Evolutionary conservation across 2,888 invertebrate genomes (phyloP), one percentile per base, ranked within the genome.

Genomic region (Polydrusus cervinus): DNA sequence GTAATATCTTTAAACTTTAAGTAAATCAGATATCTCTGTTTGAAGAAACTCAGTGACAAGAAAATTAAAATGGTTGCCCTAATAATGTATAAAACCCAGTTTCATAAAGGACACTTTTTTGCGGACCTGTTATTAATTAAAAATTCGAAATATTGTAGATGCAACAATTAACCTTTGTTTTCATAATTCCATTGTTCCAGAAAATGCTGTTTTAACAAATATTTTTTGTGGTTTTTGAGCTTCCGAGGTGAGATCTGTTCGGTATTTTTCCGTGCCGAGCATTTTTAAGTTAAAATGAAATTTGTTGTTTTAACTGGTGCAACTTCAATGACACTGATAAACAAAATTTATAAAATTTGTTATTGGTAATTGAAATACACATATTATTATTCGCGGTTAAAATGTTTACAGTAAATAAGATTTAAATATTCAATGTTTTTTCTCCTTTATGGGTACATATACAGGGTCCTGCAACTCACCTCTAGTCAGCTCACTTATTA

Each of bases 181-280:
- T 18, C 38, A 60, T 60, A 38, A 38, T 38, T 60, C 38, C 38
- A 60, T 60, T 38, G 57, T 60, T 34, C 38, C 1, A 38, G 57
- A 38, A 60, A 60, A 60, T 18, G 38, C 38, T 60, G 11, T 38
- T 57, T 57, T 16, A n/a, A 53, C 38, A 34, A 34, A 38, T 38
- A 57, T 16, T 64, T 51, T 45, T 71, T 13, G 10, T 20, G 18
- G 11, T 38, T 69, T 87, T 87, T 49, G 86, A 91, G 91, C 90
- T 69, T 91, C 91, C 13, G 88, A 89, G 80, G 87, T 91, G 79
- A 87, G 16, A 47, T 1, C 14, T 16, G 16, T 47, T 47, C 8
- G 7, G 16, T 16, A 47, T 47, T 47, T 47, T 47, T 38, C 6
- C 9, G 18, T 25, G 25, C 14, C 13, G 14, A 16, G 3, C 9